phyloP scores from a whole-genome alignment of 2,113 vertebrate species.

The Mesitornis unicolor region DNA sequence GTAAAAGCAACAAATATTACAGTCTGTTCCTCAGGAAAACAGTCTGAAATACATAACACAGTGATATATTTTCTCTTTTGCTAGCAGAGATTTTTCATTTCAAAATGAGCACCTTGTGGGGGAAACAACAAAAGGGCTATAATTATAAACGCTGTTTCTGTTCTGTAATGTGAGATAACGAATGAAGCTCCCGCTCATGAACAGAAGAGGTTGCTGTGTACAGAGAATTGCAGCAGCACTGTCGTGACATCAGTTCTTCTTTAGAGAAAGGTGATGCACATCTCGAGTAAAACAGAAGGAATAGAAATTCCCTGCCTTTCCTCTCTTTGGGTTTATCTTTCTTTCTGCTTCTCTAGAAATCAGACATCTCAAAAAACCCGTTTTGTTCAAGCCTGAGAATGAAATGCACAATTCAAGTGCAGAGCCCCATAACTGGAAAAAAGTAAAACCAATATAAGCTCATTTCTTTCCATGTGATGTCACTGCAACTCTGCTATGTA shows the following conservation, averaged over 20 bases:
- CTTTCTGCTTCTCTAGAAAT: neutral
- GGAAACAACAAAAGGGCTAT: neutral
- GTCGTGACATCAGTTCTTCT: neutral
- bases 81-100: conserved; percentile 15
- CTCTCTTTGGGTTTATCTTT: neutral
- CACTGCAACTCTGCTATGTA: conserved; percentile 22
- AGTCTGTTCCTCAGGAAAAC: conserved; percentile 31
- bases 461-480: neutral
- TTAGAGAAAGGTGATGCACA: neutral
- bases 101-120: neutral
- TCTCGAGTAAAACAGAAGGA: neutral
- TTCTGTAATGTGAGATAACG: neutral
- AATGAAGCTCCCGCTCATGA: neutral
- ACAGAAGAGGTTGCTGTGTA: neutral
- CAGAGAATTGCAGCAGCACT: neutral
- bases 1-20: conserved; percentile 65
- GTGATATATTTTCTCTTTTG: conserved; percentile 42
- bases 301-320: neutral
- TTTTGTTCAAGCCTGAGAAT: conserved; percentile 1
- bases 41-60: neutral
- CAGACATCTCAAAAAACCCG: neutral
- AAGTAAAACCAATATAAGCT: conserved; percentile 32
- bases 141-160: conserved; percentile 17
- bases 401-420: conserved; percentile 25
- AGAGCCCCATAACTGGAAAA: conserved; percentile 37